These are phyloP conservation scores for Hydrozoanthus tunicans DNA, from an alignment of 64 coral and sea anemone species.

Conservation along the genomic window DNA sequence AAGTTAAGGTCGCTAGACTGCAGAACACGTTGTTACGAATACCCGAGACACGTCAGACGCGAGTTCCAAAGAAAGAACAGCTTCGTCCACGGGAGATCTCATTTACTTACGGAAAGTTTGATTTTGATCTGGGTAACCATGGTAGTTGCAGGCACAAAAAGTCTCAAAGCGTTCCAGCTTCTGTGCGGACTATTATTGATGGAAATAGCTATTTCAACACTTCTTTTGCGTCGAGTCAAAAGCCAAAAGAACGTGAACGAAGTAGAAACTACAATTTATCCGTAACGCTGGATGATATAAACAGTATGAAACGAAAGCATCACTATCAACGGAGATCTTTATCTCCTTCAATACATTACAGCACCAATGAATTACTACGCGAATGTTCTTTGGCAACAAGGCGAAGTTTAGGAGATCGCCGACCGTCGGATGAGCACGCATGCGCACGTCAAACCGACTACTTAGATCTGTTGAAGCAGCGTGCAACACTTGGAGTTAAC, in stretches of 20 bases:
- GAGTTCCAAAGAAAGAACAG: background rate
- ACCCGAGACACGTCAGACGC: background rate
- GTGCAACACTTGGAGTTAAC: background rate
- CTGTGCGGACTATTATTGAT: no score
- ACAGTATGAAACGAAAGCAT: no score
- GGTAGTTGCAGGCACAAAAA: background rate
- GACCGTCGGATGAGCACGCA: background rate
- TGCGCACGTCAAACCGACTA: background rate
- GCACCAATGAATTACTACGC: conserved; percentile 5
- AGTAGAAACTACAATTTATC: background rate
- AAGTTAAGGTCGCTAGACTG: conserved; percentile 14
- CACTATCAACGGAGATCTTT: background rate
- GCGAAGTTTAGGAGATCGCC: background rate
- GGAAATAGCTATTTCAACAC: background rate
- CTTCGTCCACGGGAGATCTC: conserved; percentile 13
- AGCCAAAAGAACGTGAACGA: background rate
- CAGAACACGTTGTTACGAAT: background rate
- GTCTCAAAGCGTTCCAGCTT: background rate
- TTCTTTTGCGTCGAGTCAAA: background rate
- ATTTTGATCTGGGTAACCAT: background rate
- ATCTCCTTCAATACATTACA: background rate
- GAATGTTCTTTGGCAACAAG: conserved; percentile 44
- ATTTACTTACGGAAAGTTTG: conserved; percentile 1
- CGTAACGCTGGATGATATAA: background rate
- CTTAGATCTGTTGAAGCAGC: background rate